phyloP scores from a whole-genome alignment of 1,140 invertebrate species.

The Papilio xuthus region DNA sequence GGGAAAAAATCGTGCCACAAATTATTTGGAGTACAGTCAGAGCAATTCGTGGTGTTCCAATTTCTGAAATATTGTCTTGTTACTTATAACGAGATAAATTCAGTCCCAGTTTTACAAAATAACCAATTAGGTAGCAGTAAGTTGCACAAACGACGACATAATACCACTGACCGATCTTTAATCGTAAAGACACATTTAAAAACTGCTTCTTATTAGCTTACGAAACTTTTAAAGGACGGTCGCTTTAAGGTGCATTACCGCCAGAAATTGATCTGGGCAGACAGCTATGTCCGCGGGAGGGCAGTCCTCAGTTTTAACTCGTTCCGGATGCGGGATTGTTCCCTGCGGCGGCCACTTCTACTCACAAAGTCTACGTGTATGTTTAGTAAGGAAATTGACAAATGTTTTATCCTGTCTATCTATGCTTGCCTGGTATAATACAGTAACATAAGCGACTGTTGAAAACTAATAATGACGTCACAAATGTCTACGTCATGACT shows the following conservation, averaged over 20 bases:
- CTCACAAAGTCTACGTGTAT: background rate
- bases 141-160: too few species aligned
- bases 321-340: slow-evolving; percentile 38
- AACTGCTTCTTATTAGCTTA: too few species aligned
- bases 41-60: too few species aligned
- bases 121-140: too few species aligned
- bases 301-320: slow-evolving; percentile 25
- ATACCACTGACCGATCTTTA: too few species aligned
- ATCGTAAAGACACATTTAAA: too few species aligned
- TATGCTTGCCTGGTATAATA: background rate
- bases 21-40: too few species aligned
- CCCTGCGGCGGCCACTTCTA: slow-evolving; percentile 23
- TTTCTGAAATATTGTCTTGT: too few species aligned
- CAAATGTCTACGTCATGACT: background rate
- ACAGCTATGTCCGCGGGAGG: slow-evolving; percentile 31
- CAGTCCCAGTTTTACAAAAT: too few species aligned
- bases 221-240: too few species aligned
- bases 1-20: too few species aligned
- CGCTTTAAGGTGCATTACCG: background rate
- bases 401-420: background rate
- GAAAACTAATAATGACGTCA: background rate
- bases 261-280: slow-evolving; percentile 20
- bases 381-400: background rate
- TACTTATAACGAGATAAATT: too few species aligned
- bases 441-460: background rate